A percentile compares a stretch with the other conserved stretches of the same genome.
phyloP scores from a whole-genome alignment of 2,888 invertebrate genomes.

The Melipona bicolor region DNA sequence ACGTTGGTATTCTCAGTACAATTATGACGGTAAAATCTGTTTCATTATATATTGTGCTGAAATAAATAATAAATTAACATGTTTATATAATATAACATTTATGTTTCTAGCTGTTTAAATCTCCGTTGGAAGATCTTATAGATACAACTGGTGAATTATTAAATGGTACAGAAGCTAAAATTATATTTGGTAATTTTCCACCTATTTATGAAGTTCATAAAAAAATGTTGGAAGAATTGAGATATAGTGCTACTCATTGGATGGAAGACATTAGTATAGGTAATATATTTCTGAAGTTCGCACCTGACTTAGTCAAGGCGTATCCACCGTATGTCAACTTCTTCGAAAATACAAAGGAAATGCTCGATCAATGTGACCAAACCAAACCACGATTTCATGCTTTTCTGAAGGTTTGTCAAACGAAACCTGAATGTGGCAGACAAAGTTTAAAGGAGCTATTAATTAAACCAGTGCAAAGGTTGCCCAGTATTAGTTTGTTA shows the following conservation, averaged over 20 bases:
- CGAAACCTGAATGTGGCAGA: constrained; percentile 97
- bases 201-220: constrained; percentile 97
- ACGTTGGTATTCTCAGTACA: constrained; percentile 96
- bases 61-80: background rate
- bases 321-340: constrained; percentile 99
- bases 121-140: constrained; percentile 94
- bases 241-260: constrained; percentile 90
- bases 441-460: constrained; percentile 98
- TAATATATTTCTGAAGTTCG: constrained; percentile 94
- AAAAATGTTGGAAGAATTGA: constrained; percentile 88
- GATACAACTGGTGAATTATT: constrained; percentile 89
- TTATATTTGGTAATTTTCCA: constrained; percentile 97
- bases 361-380: constrained; percentile 95
- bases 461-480: constrained; percentile 98
- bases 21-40: constrained; percentile 92
- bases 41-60: background rate
- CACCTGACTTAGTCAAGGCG: constrained; percentile 94
- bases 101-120: constrained; percentile 93
- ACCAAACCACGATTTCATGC: constrained; percentile 98
- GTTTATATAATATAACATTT: constrained; percentile 21
- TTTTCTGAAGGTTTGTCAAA: constrained; percentile 97
- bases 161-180: constrained; percentile 96
- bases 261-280: constrained; percentile 95
- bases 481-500: constrained; percentile 97
- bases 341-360: constrained; percentile 98